phyloP scores from a whole-genome alignment of 2,888 invertebrate genomes.

The Acrocyrtus sp. region DNA sequence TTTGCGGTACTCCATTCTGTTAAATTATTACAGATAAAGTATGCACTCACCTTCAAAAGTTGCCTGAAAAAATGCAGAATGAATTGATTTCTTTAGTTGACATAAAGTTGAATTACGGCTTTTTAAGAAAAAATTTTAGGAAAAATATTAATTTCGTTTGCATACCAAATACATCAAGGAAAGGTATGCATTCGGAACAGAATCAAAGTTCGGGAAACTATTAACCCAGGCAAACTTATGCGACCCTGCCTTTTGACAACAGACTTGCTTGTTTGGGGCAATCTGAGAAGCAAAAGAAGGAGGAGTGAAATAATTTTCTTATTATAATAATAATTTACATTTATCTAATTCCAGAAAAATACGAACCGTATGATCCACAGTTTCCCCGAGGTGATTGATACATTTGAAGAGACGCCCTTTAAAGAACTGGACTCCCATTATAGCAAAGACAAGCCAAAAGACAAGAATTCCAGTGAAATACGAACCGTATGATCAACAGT shows the following conservation, averaged over 20 bases:
- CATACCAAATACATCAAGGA: constrained; percentile 74
- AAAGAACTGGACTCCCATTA: constrained; percentile 97
- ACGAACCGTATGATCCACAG: no score
- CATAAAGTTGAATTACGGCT: background rate
- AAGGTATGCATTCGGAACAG: constrained; percentile 91
- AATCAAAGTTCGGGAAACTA: constrained; percentile 94
- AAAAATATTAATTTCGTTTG: background rate
- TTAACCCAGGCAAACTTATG: constrained; percentile 86
- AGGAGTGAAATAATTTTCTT: background rate
- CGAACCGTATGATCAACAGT: constrained; percentile 25
- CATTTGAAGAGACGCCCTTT: constrained; percentile 96
- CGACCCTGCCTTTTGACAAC: constrained; percentile 68
- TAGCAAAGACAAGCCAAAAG: constrained; percentile 97
- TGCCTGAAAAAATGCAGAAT: constrained; percentile 69
- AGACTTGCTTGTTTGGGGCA: constrained; percentile 34
- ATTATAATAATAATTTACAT: constrained; percentile 3
- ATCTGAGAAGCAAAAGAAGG: constrained; percentile 20
- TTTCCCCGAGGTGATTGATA: constrained; percentile 73
- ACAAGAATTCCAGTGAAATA: no score
- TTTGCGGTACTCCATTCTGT: no score
- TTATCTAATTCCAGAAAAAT: no score
- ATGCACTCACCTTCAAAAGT: constrained; percentile 93
- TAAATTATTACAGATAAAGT: no score
- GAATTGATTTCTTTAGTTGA: background rate
- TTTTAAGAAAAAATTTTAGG: background rate